Evolutionary conservation across 2,888 invertebrate genomes (phyloP), one percentile per base, ranked within the genome.

Genomic region (Sinhomidia bicolor): DNA sequence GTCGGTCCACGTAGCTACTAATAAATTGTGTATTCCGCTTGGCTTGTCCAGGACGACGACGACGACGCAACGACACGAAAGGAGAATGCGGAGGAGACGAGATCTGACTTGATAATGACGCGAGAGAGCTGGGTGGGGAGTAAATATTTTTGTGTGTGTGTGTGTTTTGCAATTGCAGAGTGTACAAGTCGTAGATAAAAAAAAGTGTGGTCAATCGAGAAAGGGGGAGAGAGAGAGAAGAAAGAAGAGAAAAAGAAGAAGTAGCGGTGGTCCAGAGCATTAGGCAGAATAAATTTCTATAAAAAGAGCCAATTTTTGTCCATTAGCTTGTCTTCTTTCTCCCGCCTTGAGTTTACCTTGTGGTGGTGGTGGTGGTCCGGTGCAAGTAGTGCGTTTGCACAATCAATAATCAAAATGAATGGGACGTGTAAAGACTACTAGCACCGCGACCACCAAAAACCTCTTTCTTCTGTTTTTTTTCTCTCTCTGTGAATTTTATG

Each of bases 91-190:
- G 10, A 20, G 23, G 68, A 36, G 68, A 85, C 85, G 85, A 85
- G 85, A 79, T 85, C 79, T 29, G 85, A 85, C 79, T 85, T 85
- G 85, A 80, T 79, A 85, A 85, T 85, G 79, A 85, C 78, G 68
- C 62, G 41, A 41, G 36, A 36, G 9, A 36, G 4, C 36, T 4
- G 5, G 36, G 4, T 51, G 51, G 5, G 17, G 54, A 7, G 54
- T 54, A 1, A 12, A 17, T 6, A 5, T 54, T n/a, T n/a, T 6
- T n/a, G 54, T 17, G 14, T 20, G 54, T n/a, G 9, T 6, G 14
- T 20, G 14, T 26, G n/a, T 57, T 57, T 57, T 57, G n/a, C 54
- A 20, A 6, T 20, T 57, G n/a, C 54, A 12, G 10, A 12, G 41
- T 41, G 41, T 41, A 41, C 41, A 41, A 41, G 41, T 41, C 9